Base-by-base conservation (phyloP, 2,797 vertebrate genomes). In the Tokudaia muenninki region DNA sequence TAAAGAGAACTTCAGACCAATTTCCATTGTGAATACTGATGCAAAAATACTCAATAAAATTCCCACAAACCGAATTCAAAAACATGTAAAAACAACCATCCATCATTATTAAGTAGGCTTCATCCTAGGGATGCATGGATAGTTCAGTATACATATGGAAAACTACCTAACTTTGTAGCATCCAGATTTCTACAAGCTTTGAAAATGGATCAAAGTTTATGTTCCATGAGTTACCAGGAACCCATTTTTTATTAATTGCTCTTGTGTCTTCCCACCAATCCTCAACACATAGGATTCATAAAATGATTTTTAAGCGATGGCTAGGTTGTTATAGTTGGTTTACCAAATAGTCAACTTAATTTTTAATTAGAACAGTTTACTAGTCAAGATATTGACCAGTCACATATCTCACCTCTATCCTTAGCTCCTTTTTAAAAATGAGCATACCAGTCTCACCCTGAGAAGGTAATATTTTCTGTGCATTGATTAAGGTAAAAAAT, bases 401-500 rank as follows among this genome's bases (percentile, higher is more conserved):
- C 67, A 55, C 57, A 83, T 87, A 93, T 47, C 24, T 67, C 63
- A 63, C 74, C 61, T 44, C 52, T 47, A 55, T 31, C 31, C 89
- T 11, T 17, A 78, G 57, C 22, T 93, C 16, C 61, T 79, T 95
- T 92, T 59, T 13, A 88, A 90, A 97, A 96, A 79, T 78, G 24
- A 93, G 50, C 21, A 47, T 65, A 89, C 47, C 57, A 79, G 77
- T 91, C 79, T 91, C 47, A 87, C 74, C 26, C 44, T 96, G 37
- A 87, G 55, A 83, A 93, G 31, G 22, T 61, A 92, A 91, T 92
- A 93, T 94, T 88, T 87, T 97, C 87, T 86, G 57, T 95, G 37
- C 44, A 91, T 83, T 78, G 94, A 94, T 95, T 94, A 22, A 95
- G 44, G 79, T 90, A 77, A 95, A 94, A 87, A 88, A 93, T 78